Conservation (phyloP, 2,113 vertebrate species). For the Trematocara variabile region DNA sequence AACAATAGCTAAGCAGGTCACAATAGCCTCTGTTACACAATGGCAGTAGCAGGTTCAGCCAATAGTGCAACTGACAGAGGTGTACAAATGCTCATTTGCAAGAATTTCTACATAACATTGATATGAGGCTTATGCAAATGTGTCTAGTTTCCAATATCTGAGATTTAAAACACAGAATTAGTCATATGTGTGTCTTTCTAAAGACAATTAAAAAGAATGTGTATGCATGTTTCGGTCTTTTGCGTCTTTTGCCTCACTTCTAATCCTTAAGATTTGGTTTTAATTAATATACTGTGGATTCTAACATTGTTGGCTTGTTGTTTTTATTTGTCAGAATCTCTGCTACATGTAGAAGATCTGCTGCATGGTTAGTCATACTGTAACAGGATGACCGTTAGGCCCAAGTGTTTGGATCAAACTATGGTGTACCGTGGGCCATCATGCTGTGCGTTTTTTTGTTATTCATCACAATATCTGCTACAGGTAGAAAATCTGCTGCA, state of each 20-base stretch:
- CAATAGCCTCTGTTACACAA: not conserved
- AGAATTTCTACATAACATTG: not conserved
- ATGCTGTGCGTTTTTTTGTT: constrained; percentile 6
- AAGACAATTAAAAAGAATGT: not conserved
- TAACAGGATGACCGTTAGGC: not conserved
- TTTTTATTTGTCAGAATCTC: not conserved
- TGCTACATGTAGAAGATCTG: not conserved
- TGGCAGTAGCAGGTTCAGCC: not conserved
- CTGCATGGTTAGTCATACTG: not conserved
- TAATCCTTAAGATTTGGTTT: not conserved
- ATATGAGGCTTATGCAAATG: not conserved
- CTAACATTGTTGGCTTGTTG: not conserved
- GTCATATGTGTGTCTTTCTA: not conserved
- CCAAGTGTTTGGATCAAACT: not conserved
- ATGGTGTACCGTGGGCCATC: not conserved
- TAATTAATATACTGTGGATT: not conserved
- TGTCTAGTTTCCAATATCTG: not conserved
- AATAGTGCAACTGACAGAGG: not conserved
- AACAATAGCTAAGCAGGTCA: not conserved
- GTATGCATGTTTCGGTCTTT: not conserved
- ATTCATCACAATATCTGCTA: constrained; percentile 50
- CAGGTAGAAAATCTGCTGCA: constrained; percentile 64
- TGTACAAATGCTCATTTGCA: not conserved
- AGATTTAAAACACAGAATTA: not conserved
- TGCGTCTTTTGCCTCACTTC: not conserved